These are phyloP conservation scores for Saguinus imperator DNA, from an alignment of 2,113 vertebrate genomes.

Conservation along the genomic window DNA sequence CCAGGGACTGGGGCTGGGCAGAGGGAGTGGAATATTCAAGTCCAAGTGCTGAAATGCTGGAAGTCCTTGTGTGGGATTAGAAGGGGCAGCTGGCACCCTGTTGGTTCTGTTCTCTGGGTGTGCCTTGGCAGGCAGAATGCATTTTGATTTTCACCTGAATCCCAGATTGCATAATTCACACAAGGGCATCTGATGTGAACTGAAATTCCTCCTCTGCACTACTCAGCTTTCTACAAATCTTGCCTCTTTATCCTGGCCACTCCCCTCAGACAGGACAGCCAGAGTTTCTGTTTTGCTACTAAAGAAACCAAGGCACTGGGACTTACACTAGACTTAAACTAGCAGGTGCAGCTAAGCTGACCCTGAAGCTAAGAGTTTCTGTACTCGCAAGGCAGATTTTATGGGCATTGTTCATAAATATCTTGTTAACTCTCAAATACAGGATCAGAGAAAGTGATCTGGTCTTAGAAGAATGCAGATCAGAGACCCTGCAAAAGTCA, in stretches of 20 bases:
- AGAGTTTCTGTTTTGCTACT: conserved; percentile 66
- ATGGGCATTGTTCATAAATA: conserved; percentile 52
- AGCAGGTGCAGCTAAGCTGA: conserved; percentile 55
- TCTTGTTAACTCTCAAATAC: neutral
- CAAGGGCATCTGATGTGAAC: neutral
- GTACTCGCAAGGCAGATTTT: neutral
- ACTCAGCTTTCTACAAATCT: conserved; percentile 45
- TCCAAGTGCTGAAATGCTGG: neutral
- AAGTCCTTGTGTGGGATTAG: neutral
- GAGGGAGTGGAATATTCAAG: neutral
- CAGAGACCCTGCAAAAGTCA: conserved; percentile 68
- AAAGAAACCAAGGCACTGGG: conserved; percentile 55
- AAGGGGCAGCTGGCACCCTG: conserved; percentile 39
- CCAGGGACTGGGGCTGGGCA: neutral
- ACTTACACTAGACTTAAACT: conserved; percentile 58
- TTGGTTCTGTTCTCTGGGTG: neutral
- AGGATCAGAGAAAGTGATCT: conserved; percentile 36
- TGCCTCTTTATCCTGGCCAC: conserved; percentile 37
- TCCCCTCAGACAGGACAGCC: neutral
- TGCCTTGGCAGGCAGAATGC: conserved; percentile 1
- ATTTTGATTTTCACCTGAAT: conserved; percentile 33
- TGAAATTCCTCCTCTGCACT: neutral
- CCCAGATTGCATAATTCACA: neutral
- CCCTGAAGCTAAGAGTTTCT: conserved; percentile 10
- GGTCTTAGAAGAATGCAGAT: conserved; percentile 64